Base-by-base conservation (phyloP, 2,888 invertebrate genomes). In the Harpalus rubripes region DNA sequence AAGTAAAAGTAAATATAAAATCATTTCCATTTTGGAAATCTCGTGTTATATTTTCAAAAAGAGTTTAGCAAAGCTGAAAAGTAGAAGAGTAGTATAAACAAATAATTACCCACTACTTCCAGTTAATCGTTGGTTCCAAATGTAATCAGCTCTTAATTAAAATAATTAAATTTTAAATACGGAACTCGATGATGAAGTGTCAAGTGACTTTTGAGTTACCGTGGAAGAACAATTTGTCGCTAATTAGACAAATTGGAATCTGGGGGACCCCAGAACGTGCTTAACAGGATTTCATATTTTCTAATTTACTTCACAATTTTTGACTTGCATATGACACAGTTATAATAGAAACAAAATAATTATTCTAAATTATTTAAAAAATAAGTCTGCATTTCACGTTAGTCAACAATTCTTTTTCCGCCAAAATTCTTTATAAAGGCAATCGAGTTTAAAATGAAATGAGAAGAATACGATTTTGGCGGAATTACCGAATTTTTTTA, bases 111-210 rank as follows among this genome's bases (percentile, higher is more conserved):
- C 22, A 22, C 22, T 44, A 18, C 16, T 44, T 18, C 72, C 39
- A n/a, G 12, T 72, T 44, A 72, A 72, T 72, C 72, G 44, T 44
- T 8, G 1, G 44, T 72, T 22, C 16, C 15, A 72, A 72, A 72
- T 44, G 44, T 72, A 72, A 72, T 72, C 72, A 72, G 44, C 72
- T 72, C 41, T 44, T 72, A 15, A 72, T 72, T 72, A 72, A 72
- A 15, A 41, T 41, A 72, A 72, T 72, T 72, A 44, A 72, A 72
- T 72, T 72, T 72, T 72, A 72, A 72, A 72, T 44, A 16, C 72
- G 39, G 44, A 41, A 72, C 72, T 72, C 22, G 72, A 16, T 72
- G 72, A 72, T 72, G 44, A 72, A 72, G 16, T 72, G 72, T 72
- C 72, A 72, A 72, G 44, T 16, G 72, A 65, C 65, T 72, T 68